These are phyloP conservation scores for Megathymus violae DNA, from an alignment of 1,140 invertebrate genomes.

Conservation along the genomic window DNA sequence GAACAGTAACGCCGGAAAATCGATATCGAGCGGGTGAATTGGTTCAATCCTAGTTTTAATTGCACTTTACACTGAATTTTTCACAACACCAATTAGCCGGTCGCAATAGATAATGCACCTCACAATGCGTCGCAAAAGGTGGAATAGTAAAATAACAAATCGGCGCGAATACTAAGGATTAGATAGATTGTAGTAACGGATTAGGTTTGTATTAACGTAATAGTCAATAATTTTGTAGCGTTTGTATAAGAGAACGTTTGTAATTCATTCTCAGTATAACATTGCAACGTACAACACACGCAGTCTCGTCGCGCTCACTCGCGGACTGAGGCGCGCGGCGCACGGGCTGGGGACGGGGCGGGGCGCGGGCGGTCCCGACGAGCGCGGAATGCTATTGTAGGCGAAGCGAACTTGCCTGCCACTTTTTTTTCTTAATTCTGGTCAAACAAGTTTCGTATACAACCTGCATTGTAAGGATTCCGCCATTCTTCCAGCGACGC, in stretches of 20 bases:
- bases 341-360: constrained; percentile 68
- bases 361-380: constrained; percentile 58
- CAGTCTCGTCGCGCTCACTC: constrained; percentile 61
- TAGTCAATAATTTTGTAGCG: constrained; percentile 34
- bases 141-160: constrained; percentile 7
- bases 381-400: constrained; percentile 78
- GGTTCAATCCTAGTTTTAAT: constrained; percentile 50
- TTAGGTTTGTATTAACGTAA: constrained; percentile 4
- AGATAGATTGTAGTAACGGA: neutral
- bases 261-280: constrained; percentile 44
- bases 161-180: neutral
- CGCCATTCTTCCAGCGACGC: constrained; percentile 74
- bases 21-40: constrained; percentile 65
- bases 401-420: constrained; percentile 80
- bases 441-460: constrained; percentile 83
- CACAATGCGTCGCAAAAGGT: constrained; percentile 39
- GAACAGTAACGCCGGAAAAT: constrained; percentile 63
- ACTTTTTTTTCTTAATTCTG: constrained; percentile 81
- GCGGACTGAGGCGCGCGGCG: constrained; percentile 64
- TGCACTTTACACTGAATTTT: constrained; percentile 57
- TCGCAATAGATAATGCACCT: constrained; percentile 48
- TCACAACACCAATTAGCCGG: constrained; percentile 57
- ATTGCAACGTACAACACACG: constrained; percentile 48
- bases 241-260: constrained; percentile 37
- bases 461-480: constrained; percentile 83